Conservation (phyloP, 2,113 vertebrate species). For the Charina bottae region DNA sequence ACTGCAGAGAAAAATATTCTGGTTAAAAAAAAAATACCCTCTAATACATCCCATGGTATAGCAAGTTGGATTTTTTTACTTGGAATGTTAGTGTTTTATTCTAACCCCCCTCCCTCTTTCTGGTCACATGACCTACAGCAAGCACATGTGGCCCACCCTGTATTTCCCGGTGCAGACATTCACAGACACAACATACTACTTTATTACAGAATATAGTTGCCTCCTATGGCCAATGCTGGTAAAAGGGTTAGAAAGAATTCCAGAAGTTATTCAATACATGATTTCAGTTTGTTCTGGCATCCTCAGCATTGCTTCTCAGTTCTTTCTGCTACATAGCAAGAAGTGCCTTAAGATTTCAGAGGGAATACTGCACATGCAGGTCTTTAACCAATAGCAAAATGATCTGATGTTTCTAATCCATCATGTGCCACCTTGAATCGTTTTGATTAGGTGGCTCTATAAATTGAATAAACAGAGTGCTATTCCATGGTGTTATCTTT, state of each 20-base stretch:
- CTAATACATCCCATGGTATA: neutral
- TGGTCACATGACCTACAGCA: neutral
- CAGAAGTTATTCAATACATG: neutral
- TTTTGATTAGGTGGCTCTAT: neutral
- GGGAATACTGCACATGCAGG: neutral
- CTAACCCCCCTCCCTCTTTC: neutral
- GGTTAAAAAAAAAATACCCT: neutral
- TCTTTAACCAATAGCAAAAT: neutral
- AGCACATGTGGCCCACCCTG: neutral
- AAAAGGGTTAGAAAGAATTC: neutral
- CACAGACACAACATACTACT: neutral
- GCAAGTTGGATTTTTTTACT: neutral
- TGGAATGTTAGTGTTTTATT: neutral
- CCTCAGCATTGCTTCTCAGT: neutral
- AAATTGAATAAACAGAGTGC: neutral
- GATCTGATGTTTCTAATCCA: neutral
- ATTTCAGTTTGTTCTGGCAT: neutral
- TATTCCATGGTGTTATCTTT: neutral
- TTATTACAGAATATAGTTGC: neutral
- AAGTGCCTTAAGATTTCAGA: neutral
- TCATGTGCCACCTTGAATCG: neutral
- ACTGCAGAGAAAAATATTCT: neutral
- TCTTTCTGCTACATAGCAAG: neutral
- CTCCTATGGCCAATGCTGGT: neutral
- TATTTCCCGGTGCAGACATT: neutral